Evolutionary conservation across 2,888 invertebrate genomes (phyloP), one percentile per base, ranked within the genome.

Genomic region (Synergus itoensis): DNA sequence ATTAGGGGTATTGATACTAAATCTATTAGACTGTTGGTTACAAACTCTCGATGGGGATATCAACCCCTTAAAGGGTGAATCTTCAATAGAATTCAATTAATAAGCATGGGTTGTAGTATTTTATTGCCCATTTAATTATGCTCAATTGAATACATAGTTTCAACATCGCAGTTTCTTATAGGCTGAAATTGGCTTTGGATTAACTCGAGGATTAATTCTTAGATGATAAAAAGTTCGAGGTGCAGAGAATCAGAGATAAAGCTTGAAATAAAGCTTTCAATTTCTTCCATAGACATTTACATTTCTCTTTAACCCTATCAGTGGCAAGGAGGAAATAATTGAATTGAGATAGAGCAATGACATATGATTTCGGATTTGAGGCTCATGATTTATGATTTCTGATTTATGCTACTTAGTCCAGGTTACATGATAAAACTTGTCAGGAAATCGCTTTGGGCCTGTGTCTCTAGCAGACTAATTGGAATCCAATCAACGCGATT

Each of bases 401-500:
- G 53, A 53, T n/a, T n/a, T 21, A 48, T 21, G 67, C 28, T 48
- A 21, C 45, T 21, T 28, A 28, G 3, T 28, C 16, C 14, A 48
- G 67, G 21, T 11, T 41, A 11, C 8, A n/a, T n/a, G 41, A 64
- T 64, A 64, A 76, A 76, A 78, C 28, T 41, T 67, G 75, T 4
- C 28, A 65, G 28, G n/a, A 63, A 64, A 76, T 28, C 12, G 60
- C 65, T 78, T 45, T 53, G 21, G 62, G 69, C 53, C 63, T 40
- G 43, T 86, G 87, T 87, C 88, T 85, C 87, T 87, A 86, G 85
- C 88, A 84, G 87, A 82, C 87, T 90, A 90, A 91, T 90, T 91
- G 91, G 86, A 90, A 89, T 89, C 89, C 90, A 90, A 91, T 91
- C 89, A 89, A 85, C 82, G 87, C 87, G 87, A 90, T 91, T 91